These are phyloP conservation scores for Misgurnus anguillicaudatus DNA, from an alignment of 2,113 vertebrate species.

Conservation along the genomic window DNA sequence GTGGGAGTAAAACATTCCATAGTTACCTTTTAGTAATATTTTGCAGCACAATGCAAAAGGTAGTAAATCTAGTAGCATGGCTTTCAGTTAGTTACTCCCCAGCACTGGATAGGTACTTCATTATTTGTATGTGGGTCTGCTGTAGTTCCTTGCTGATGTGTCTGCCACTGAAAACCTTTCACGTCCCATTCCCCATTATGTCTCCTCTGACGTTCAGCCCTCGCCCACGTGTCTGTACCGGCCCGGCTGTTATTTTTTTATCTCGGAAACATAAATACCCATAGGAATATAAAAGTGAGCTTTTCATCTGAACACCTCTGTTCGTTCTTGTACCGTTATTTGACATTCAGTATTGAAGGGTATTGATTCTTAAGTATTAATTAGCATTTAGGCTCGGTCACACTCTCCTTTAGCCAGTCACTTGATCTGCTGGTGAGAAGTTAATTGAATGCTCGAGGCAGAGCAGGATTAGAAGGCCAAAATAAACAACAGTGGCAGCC, in stretches of 20 bases:
- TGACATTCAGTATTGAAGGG: conserved; percentile 50
- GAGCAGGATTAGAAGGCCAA: conserved; percentile 45
- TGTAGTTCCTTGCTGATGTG: conserved; percentile 15
- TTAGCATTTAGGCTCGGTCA: conserved; percentile 53
- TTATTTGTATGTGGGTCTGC: conserved; percentile 10
- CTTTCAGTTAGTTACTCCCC: too few relatives aligned
- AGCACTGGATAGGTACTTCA: conserved; percentile 4
- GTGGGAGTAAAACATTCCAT: too few relatives aligned
- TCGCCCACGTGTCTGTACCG: conserved; percentile 42
- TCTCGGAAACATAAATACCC: conserved; percentile 53
- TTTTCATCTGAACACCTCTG: conserved; percentile 41
- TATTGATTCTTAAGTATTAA: conserved; percentile 59
- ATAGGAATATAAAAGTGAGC: conserved; percentile 41
- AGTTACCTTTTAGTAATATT: too few relatives aligned
- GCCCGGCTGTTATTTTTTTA: conserved; percentile 45
- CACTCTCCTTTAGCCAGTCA: conserved; percentile 48
- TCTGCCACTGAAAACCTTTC: conserved; percentile 30
- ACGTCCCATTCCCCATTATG: conserved; percentile 39
- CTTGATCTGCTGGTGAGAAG: conserved; percentile 49
- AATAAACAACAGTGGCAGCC: conserved; percentile 32
- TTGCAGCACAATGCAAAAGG: too few relatives aligned
- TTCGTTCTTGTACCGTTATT: conserved; percentile 40
- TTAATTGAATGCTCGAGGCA: conserved; percentile 49
- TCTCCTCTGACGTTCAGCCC: conserved; percentile 51
- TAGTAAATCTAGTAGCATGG: too few relatives aligned